phyloP scores from a whole-genome alignment of 2,888 invertebrate species.

The Yponomeuta sedellus region DNA sequence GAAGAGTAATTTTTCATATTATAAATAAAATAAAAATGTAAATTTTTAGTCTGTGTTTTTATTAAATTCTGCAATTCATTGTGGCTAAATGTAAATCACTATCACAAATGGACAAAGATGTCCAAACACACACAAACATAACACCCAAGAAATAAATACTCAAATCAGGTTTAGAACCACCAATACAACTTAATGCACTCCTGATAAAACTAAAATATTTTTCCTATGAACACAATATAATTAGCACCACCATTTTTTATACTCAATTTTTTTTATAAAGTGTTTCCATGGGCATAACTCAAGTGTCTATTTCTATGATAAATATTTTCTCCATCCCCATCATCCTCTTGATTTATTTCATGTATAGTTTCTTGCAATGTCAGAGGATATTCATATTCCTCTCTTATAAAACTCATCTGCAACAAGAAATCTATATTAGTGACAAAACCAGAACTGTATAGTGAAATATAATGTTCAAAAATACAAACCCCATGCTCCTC shows the following conservation, averaged over 20 bases:
- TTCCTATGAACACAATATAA: neutral
- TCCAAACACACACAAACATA: neutral
- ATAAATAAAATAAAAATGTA: slow-evolving; percentile 23
- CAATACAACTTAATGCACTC: neutral
- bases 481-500: slow-evolving; percentile 30
- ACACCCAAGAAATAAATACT: no score
- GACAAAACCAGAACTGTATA: no score
- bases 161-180: neutral
- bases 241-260: neutral
- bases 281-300: slow-evolving; percentile 56
- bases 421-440: slow-evolving; percentile 20
- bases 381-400: slow-evolving; percentile 52
- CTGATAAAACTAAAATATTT: neutral
- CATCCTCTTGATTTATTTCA: slow-evolving; percentile 62
- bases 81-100: neutral
- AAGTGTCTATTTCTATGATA: slow-evolving; percentile 38
- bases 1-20: slow-evolving; percentile 37
- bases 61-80: neutral
- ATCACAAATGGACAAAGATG: neutral
- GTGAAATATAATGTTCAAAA: neutral
- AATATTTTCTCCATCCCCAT: slow-evolving; percentile 41
- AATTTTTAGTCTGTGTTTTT: slow-evolving; percentile 1
- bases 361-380: slow-evolving; percentile 57
- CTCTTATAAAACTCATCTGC: slow-evolving; percentile 45
- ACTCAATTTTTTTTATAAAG: slow-evolving; percentile 34